These are phyloP conservation scores for Iselma pallidipennis DNA, from an alignment of 2,888 invertebrate genomes.

Conservation along the genomic window DNA sequence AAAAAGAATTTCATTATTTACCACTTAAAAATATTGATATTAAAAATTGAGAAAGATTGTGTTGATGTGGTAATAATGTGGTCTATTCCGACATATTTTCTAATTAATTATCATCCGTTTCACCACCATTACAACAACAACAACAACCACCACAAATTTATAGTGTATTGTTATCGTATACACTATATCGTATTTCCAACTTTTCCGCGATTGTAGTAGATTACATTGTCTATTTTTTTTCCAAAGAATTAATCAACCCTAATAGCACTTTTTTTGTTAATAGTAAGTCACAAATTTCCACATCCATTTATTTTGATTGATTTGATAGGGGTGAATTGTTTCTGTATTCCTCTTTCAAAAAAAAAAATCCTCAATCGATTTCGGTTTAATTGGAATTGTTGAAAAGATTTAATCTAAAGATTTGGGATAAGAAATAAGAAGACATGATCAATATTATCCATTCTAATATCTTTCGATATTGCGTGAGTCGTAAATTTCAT, in stretches of 20 bases:
- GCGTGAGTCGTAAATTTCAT: not conserved
- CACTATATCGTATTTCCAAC: not conserved
- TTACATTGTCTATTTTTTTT: not conserved
- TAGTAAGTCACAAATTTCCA: no score
- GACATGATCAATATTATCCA: not conserved
- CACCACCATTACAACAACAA: no score
- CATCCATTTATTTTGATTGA: no score
- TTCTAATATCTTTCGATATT: not conserved
- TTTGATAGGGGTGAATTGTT: no score
- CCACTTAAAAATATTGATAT: no score
- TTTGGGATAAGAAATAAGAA: not conserved
- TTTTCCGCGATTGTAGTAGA: not conserved
- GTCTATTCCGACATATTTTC: not conserved
- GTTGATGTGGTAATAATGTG: not conserved
- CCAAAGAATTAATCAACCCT: not conserved
- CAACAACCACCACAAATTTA: no score
- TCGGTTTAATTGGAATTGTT: no score
- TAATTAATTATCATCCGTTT: no score
- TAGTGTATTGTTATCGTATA: no score
- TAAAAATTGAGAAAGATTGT: not conserved
- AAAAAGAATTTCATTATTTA: not conserved
- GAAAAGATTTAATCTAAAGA: no score
- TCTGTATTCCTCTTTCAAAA: no score
- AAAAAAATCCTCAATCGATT: no score
- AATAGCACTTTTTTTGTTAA: not conserved